Base-by-base conservation (phyloP, 2,888 invertebrate species). In the Dryocosmus kuriphilus region DNA sequence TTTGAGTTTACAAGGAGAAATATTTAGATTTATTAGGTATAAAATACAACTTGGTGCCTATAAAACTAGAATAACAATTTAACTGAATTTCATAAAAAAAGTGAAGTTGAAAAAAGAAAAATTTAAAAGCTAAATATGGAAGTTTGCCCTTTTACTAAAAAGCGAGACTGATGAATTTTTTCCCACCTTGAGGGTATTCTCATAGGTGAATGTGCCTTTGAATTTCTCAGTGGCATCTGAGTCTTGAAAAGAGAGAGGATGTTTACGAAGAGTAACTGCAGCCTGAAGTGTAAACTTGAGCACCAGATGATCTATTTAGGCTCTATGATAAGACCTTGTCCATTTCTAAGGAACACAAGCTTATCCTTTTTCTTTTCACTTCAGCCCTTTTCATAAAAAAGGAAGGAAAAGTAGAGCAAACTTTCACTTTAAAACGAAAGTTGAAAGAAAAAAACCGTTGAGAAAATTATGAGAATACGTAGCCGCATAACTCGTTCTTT, bases 181-280 rank as follows among this genome's bases (percentile, higher is more conserved):
- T 57, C 9, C 57, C 57, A 22, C 57, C 24, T 57, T 57, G 24
- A 57, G 24, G 24, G 57, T 5, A 57, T 57, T 57, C 11, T 57
- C 57, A 57, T 57, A 57, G 57, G 57, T 57, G 57, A 57, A 57
- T 57, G 57, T 57, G 57, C 57, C 22, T 57, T 57, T 57, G 57
- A 57, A 57, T 57, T 57, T 4, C 24, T 3, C 24, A 57, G 57
- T 57, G 24, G 57, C 24, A 24, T 24, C 9, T 2, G 57, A 57
- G 57, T 24, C 57, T 57, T 57, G 57, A 57, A 57, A 57, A 57
- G 57, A 24, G 24, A 57, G 57, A 57, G 57, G 57, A 57, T 57
- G 57, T 57, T 57, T 27, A 57, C 24, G 24, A 24, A 57, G 6
- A 57, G 24, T 24, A 24, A 24, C 24, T 57, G 57, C 24, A 57